Evolutionary conservation across 2,113 vertebrate species (phyloP).

Genomic region (Lophius piscatorius): DNA sequence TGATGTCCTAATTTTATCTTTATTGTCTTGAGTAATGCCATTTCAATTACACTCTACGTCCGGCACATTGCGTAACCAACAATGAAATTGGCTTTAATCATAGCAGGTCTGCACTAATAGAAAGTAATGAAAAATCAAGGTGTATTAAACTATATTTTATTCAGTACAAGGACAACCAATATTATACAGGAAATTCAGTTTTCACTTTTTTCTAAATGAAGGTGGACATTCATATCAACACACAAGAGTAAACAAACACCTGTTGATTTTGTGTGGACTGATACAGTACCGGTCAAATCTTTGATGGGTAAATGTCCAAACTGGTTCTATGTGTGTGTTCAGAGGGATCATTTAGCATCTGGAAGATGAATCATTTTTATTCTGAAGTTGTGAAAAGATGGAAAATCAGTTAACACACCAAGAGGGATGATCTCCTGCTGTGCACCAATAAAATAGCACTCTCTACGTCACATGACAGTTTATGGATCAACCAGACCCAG

Average conservation of each 20-base stretch:
- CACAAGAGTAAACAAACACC: constrained; percentile 20
- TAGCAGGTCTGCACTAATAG: neutral
- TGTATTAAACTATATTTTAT: constrained; percentile 82
- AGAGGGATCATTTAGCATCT: too few relatives aligned
- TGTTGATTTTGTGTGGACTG: constrained; percentile 19
- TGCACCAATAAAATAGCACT: constrained; percentile 14
- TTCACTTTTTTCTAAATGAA: constrained; percentile 26
- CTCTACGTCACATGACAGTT: constrained; percentile 26
- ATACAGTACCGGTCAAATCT: too few relatives aligned
- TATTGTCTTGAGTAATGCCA: too few relatives aligned
- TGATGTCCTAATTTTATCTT: too few relatives aligned
- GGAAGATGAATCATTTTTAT: too few relatives aligned
- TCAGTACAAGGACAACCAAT: constrained; percentile 78
- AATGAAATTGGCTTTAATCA: neutral
- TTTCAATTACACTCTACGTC: too few relatives aligned
- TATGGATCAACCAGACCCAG: constrained; percentile 27
- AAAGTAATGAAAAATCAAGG: constrained; percentile 44
- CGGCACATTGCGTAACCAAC: too few relatives aligned
- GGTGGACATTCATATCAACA: constrained; percentile 27
- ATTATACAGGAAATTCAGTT: constrained; percentile 50
- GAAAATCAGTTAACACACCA: constrained; percentile 13
- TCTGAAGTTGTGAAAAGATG: constrained; percentile 6
- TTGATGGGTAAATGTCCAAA: too few relatives aligned
- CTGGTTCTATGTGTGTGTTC: too few relatives aligned
- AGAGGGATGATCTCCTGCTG: neutral